A percentile compares a stretch with the other conserved stretches of the same genome.
phyloP scores from a whole-genome alignment of 2,113 vertebrate genomes.

The Thamnophis sirtalis region DNA sequence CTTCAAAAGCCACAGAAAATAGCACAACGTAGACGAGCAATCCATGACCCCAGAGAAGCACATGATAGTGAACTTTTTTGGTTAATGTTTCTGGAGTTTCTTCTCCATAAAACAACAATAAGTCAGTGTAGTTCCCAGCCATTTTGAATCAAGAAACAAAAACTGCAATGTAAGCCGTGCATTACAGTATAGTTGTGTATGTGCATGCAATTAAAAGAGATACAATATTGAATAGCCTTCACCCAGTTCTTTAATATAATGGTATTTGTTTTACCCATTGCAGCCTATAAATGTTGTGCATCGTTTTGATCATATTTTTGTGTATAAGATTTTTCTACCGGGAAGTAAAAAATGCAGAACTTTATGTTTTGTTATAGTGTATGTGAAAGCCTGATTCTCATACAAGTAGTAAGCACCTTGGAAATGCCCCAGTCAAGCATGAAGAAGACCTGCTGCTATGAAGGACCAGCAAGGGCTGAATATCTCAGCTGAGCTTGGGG shows the following conservation, averaged over 20 bases:
- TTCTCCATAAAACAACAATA: not conserved
- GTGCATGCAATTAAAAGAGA: not conserved
- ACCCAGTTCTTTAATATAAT: not conserved
- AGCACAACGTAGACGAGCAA: not conserved
- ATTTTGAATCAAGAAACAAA: not conserved
- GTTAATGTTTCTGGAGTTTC: not conserved
- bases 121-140: not conserved
- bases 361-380: not conserved
- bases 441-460: not conserved
- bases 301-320: not conserved
- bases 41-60: not conserved
- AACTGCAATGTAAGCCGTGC: not conserved
- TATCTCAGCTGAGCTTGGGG: not conserved
- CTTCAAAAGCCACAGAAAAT: constrained; percentile 14
- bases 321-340: not conserved
- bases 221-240: not conserved
- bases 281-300: not conserved
- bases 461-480: not conserved
- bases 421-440: not conserved
- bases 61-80: not conserved
- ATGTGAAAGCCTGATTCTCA: not conserved
- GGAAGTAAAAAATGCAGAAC: not conserved
- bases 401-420: not conserved
- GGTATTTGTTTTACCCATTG: not conserved
- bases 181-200: not conserved